A percentile compares a stretch with the other conserved stretches of the same genome.
Conservation (phyloP, 2,888 invertebrate species). For the Sarcophaga subvicina region DNA sequence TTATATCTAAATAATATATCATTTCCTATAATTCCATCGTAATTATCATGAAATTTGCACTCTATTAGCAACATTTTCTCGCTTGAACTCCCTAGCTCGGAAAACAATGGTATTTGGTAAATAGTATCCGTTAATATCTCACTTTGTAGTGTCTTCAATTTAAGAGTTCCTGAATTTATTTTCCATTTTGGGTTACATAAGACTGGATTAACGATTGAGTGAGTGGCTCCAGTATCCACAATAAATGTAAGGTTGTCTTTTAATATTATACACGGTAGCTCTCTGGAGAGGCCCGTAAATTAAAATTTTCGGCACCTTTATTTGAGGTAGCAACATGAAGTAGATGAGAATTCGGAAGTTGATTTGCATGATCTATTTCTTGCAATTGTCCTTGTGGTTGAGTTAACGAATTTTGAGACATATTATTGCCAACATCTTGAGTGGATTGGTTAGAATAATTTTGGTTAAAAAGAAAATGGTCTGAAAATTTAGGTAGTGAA, state of each 20-base stretch:
- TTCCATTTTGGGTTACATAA: constrained; percentile 43
- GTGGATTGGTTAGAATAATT: no score
- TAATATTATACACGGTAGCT: constrained; percentile 33
- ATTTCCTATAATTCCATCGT: constrained; percentile 31
- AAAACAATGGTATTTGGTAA: constrained; percentile 31
- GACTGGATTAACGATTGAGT: constrained; percentile 33
- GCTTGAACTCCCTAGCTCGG: constrained; percentile 21
- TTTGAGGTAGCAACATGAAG: not conserved
- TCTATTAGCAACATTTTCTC: constrained; percentile 10
- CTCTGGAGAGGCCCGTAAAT: constrained; percentile 13
- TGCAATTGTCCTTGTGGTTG: no score
- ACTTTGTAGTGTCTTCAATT: constrained; percentile 25
- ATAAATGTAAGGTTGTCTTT: constrained; percentile 30
- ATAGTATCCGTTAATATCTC: not conserved
- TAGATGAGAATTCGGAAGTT: not conserved
- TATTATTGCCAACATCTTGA: no score
- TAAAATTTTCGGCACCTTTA: not conserved
- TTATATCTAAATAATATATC: constrained; percentile 23
- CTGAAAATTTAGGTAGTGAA: not conserved
- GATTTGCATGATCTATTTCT: no score
- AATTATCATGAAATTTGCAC: constrained; percentile 19
- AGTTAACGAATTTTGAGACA: no score
- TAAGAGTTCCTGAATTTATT: not conserved
- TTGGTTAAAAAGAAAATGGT: not conserved
- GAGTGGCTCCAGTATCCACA: not conserved